These are phyloP conservation scores for Malurus leucopterus DNA, from an alignment of 2,797 vertebrate species.

Conservation along the genomic window DNA sequence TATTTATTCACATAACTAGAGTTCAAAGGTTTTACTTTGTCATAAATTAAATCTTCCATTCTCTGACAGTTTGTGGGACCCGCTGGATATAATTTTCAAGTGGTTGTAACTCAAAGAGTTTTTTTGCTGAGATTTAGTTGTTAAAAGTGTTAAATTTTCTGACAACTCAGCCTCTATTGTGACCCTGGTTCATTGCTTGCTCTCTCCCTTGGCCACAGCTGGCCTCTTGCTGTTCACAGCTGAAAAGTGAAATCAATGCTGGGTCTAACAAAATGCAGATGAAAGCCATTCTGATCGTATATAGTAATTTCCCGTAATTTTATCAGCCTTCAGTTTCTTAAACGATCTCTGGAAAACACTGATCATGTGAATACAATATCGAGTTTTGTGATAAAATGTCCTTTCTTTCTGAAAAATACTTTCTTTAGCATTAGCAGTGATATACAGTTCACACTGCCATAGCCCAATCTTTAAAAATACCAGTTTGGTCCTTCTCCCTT, in stretches of 20 bases:
- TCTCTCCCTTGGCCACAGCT: slow-evolving; percentile 71
- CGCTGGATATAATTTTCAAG: slow-evolving; percentile 63
- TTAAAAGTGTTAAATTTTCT: slow-evolving; percentile 66
- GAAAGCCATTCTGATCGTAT: slow-evolving; percentile 79
- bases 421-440: slow-evolving; percentile 29
- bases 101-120: slow-evolving; percentile 37
- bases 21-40: slow-evolving; percentile 68
- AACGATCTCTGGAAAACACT: slow-evolving; percentile 72
- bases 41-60: slow-evolving; percentile 64
- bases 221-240: slow-evolving; percentile 76
- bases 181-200: slow-evolving; percentile 67
- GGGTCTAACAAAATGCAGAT: slow-evolving; percentile 78
- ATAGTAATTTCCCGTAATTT: slow-evolving; percentile 81
- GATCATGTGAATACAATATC: slow-evolving; percentile 63
- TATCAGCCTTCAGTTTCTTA: slow-evolving; percentile 76
- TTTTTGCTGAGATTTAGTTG: slow-evolving; percentile 52
- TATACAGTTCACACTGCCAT: slow-evolving; percentile 19
- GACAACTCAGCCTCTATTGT: slow-evolving; percentile 55
- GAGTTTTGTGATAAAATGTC: slow-evolving; percentile 61
- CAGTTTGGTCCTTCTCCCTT: background rate
- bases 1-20: slow-evolving; percentile 68
- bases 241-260: slow-evolving; percentile 76
- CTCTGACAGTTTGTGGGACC: slow-evolving; percentile 60
- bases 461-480: slow-evolving; percentile 16
- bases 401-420: slow-evolving; percentile 58